A percentile compares a stretch with the other conserved stretches of the same genome.
These are phyloP conservation scores for Coremacera marginata DNA, from an alignment of 2,888 invertebrate genomes.

Conservation along the genomic window DNA sequence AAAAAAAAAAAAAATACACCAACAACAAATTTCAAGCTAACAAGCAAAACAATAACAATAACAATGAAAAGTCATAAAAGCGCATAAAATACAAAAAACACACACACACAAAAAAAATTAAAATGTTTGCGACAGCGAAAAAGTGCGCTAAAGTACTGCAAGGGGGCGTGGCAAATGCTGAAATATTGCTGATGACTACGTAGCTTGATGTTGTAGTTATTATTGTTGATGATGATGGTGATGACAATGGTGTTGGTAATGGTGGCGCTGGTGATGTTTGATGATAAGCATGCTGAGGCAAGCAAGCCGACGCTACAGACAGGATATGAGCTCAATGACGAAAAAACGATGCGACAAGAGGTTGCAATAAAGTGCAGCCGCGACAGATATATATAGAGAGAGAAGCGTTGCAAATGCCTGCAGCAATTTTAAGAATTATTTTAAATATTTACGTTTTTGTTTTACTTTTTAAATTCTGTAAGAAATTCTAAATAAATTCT, in stretches of 20 bases:
- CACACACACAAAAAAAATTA: slow-evolving; percentile 10
- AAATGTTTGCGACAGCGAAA: slow-evolving; percentile 17
- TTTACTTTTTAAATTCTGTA: no score
- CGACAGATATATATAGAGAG: background rate
- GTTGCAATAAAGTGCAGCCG: background rate
- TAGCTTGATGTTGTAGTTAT: slow-evolving; percentile 14
- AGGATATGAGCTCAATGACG: slow-evolving; percentile 31
- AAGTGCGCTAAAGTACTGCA: background rate
- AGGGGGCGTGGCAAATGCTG: slow-evolving; percentile 25
- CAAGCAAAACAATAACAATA: slow-evolving; percentile 23
- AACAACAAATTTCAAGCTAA: slow-evolving; percentile 2
- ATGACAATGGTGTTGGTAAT: background rate
- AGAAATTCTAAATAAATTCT: no score
- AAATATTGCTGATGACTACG: slow-evolving; percentile 45
- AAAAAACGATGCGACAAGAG: slow-evolving; percentile 43
- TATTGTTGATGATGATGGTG: slow-evolving; percentile 11
- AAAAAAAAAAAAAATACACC: background rate
- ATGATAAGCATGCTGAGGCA: background rate
- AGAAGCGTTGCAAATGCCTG: background rate
- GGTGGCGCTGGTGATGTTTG: background rate
- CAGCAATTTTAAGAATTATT: background rate
- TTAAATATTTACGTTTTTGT: no score
- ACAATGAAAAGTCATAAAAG: slow-evolving; percentile 32
- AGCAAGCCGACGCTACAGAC: slow-evolving; percentile 1
- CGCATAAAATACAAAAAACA: background rate